These are phyloP conservation scores for Scrobipalpa costella DNA, from an alignment of 2,888 invertebrate genomes.

Conservation along the genomic window DNA sequence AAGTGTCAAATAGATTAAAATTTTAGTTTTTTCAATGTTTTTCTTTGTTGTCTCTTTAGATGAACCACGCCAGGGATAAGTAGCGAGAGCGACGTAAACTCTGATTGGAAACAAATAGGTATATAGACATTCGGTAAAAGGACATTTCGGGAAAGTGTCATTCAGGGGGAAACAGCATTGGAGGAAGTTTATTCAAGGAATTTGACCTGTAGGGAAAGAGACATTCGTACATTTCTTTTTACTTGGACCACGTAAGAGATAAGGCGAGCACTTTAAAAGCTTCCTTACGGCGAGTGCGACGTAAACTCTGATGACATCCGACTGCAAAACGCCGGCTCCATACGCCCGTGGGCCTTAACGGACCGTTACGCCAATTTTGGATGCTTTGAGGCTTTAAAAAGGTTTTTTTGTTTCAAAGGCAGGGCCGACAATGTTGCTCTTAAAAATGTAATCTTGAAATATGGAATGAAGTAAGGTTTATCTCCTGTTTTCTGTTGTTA, in stretches of 20 bases:
- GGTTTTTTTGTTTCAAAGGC: neutral
- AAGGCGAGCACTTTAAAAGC: slow-evolving; percentile 26
- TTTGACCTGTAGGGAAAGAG: too few species aligned
- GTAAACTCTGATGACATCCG: slow-evolving; percentile 25
- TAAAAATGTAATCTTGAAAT: neutral
- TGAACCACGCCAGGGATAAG: too few species aligned
- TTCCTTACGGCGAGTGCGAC: slow-evolving; percentile 11
- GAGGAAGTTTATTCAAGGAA: too few species aligned
- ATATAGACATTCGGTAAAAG: too few species aligned
- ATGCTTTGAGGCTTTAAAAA: neutral
- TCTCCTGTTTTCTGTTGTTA: neutral
- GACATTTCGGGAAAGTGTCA: too few species aligned
- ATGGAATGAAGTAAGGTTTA: neutral
- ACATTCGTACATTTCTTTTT: neutral
- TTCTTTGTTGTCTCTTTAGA: too few species aligned
- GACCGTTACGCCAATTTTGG: neutral
- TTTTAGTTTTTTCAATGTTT: too few species aligned
- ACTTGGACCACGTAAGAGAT: slow-evolving; percentile 2
- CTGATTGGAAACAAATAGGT: too few species aligned
- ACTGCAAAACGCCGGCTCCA: neutral
- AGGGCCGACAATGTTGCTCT: neutral
- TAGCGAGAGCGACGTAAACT: too few species aligned
- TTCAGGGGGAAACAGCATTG: too few species aligned
- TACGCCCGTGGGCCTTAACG: neutral
- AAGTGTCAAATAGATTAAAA: too few species aligned